Conservation (phyloP, 2,797 vertebrate species). For the Acanthurus lineatus region DNA sequence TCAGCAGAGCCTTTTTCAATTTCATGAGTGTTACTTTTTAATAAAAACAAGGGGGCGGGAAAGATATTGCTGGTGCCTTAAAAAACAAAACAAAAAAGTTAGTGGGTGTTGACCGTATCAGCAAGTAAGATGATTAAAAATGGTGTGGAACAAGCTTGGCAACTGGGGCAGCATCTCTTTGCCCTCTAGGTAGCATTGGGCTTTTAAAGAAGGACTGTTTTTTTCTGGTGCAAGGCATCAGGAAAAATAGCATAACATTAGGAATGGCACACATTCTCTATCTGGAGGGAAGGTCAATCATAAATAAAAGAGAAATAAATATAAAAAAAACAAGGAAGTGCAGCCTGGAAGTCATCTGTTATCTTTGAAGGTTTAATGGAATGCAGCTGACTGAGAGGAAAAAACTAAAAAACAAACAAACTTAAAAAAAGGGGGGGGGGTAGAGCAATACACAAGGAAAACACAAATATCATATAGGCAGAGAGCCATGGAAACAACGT, state of each 20-base stretch:
- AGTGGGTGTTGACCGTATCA: slow-evolving; percentile 49
- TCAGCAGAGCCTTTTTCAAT: slow-evolving; percentile 74
- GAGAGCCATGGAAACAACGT: slow-evolving; percentile 42
- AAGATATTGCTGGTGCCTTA: slow-evolving; percentile 69
- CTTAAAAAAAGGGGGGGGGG: neutral
- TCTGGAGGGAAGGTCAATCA: slow-evolving; percentile 71
- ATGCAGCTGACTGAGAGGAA: slow-evolving; percentile 56
- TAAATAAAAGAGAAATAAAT: slow-evolving; percentile 76
- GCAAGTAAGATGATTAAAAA: slow-evolving; percentile 80
- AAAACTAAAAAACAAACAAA: slow-evolving; percentile 1
- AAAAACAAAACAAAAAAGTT: slow-evolving; percentile 47
- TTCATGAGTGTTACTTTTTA: slow-evolving; percentile 75
- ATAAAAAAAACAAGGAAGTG: slow-evolving; percentile 39
- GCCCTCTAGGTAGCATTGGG: slow-evolving; percentile 71
- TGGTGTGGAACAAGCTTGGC: slow-evolving; percentile 57
- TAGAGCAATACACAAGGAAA: slow-evolving; percentile 45
- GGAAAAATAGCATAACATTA: slow-evolving; percentile 77
- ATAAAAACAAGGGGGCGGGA: slow-evolving; percentile 54
- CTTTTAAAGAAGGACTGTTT: slow-evolving; percentile 76
- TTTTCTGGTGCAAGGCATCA: slow-evolving; percentile 64
- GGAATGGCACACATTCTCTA: slow-evolving; percentile 62
- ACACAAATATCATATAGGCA: slow-evolving; percentile 27
- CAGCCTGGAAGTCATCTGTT: slow-evolving; percentile 76
- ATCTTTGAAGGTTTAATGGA: slow-evolving; percentile 83
- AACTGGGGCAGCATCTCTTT: slow-evolving; percentile 75